Percentiles rank a stretch among this genome's conserved stretches.
Conservation (phyloP, 2,888 invertebrate species). For the Sesia bembeciformis region DNA sequence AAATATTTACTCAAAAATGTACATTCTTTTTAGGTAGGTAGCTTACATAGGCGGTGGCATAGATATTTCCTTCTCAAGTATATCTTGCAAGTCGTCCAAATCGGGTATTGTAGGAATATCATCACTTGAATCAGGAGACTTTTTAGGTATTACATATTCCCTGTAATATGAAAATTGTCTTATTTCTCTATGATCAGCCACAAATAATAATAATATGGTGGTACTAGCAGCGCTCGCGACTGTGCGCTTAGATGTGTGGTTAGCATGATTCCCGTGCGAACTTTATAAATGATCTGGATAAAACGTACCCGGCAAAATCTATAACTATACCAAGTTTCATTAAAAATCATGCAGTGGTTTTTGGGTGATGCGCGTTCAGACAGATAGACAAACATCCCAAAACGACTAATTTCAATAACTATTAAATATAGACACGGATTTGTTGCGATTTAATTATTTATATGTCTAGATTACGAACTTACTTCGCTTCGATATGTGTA, state of each 20-base stretch:
- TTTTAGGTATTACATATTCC: constrained; percentile 58
- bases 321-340: no score
- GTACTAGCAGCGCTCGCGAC: background rate
- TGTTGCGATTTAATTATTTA: background rate
- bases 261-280: no score
- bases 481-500: constrained; percentile 59
- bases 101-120: constrained; percentile 70
- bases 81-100: constrained; percentile 61
- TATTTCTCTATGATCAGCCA: background rate
- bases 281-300: no score
- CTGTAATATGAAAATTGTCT: constrained; percentile 24
- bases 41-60: constrained; percentile 51
- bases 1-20: no score
- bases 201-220: background rate
- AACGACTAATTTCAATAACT: background rate
- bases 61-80: constrained; percentile 57
- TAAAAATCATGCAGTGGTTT: no score
- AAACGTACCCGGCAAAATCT: no score
- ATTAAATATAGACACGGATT: background rate
- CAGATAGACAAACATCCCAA: no score
- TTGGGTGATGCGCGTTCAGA: no score
- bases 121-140: constrained; percentile 53
- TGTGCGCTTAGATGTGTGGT: no score
- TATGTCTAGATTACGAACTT: constrained; percentile 7
- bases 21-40: background rate